Evolutionary conservation across 2,113 vertebrate species (phyloP).

Genomic region (Anser brachyrhynchus): DNA sequence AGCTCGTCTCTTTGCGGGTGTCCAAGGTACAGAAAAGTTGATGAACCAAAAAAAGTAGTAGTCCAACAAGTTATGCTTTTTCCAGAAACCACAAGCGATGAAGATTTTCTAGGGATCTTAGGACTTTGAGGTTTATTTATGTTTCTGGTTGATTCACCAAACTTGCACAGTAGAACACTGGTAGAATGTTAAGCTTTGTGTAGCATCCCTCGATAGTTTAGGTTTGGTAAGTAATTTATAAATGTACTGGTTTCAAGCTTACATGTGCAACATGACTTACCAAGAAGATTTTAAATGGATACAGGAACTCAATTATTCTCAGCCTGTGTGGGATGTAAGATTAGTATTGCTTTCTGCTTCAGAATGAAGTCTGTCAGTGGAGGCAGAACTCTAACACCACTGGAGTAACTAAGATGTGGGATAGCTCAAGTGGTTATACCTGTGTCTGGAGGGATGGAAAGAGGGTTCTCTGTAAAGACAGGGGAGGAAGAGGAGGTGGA

Average conservation of each 20-base stretch:
- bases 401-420: background rate
- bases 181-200: background rate
- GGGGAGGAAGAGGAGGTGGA: background rate
- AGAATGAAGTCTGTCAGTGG: background rate
- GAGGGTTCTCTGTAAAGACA: background rate
- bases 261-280: background rate
- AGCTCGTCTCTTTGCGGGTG: background rate
- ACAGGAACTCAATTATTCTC: background rate
- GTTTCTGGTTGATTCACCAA: background rate
- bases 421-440: background rate
- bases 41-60: background rate
- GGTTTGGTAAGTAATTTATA: background rate
- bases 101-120: background rate
- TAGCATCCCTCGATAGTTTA: background rate
- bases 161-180: background rate
- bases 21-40: background rate
- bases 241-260: background rate
- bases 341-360: background rate
- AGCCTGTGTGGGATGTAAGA: fast-evolving
- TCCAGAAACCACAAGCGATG: background rate
- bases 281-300: background rate
- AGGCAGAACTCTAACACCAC: background rate
- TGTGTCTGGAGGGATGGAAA: background rate
- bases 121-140: background rate
- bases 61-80: background rate